Conservation (phyloP, 2,113 vertebrate genomes). For the Misgurnus anguillicaudatus region DNA sequence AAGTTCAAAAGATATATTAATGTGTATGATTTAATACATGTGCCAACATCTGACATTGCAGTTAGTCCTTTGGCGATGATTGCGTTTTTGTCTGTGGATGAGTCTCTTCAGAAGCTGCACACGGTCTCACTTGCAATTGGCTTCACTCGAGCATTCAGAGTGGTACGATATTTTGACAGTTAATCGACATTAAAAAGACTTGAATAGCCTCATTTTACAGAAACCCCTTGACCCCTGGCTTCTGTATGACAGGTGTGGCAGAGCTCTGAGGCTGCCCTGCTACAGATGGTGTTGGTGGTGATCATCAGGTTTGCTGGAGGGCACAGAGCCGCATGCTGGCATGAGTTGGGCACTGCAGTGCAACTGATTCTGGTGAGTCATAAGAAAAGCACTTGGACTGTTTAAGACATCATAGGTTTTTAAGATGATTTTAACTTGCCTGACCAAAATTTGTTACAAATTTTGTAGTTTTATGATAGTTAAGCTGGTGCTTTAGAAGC, state of each 20-base stretch:
- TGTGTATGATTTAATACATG: constrained; percentile 19
- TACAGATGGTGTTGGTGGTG: constrained; percentile 85
- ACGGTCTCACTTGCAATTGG: constrained; percentile 86
- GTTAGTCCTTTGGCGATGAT: constrained; percentile 94
- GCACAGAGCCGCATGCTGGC: constrained; percentile 76
- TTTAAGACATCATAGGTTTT: too few relatives aligned
- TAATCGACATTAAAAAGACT: not conserved
- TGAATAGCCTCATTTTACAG: not conserved
- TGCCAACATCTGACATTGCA: constrained; percentile 69
- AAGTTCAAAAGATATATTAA: not conserved
- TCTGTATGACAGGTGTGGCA: constrained; percentile 87
- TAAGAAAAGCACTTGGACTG: not conserved
- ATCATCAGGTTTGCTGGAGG: constrained; percentile 74
- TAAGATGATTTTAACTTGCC: too few relatives aligned
- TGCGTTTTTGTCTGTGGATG: constrained; percentile 90
- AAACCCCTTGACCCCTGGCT: not conserved
- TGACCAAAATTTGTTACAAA: too few relatives aligned
- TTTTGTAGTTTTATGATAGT: too few relatives aligned
- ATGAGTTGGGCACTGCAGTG: constrained; percentile 83
- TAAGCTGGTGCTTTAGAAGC: too few relatives aligned
- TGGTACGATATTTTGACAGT: constrained; percentile 69
- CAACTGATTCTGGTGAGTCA: constrained; percentile 88
- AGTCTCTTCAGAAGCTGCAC: constrained; percentile 80
- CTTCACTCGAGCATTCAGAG: constrained; percentile 92
- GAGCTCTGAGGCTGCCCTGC: constrained; percentile 86